phyloP scores from a whole-genome alignment of 2,113 vertebrate species.

The Anas platyrhynchos region DNA sequence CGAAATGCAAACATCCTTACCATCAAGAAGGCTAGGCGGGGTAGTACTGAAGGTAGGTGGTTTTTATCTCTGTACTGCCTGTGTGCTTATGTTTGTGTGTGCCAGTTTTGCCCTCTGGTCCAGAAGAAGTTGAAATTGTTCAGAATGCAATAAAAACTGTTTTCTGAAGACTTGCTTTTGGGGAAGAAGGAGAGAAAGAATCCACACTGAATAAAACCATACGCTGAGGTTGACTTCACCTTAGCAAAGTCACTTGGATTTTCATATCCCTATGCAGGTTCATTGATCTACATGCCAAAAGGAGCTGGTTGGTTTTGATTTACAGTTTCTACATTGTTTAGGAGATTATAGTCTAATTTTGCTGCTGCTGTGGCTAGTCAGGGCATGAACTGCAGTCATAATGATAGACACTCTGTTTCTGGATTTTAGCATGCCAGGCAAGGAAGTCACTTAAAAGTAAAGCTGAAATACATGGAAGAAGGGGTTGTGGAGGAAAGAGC shows the following conservation, averaged over 20 bases:
- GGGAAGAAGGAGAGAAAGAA: background rate
- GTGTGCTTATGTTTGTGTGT: background rate
- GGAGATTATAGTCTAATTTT: conserved; percentile 56
- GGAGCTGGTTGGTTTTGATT: conserved; percentile 38
- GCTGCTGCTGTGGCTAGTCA: conserved; percentile 43
- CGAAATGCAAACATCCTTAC: conserved; percentile 39
- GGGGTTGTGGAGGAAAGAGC: background rate
- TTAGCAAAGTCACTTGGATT: conserved; percentile 11
- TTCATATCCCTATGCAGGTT: background rate
- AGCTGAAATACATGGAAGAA: conserved; percentile 48
- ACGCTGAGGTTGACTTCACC: background rate
- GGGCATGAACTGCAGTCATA: conserved; percentile 48
- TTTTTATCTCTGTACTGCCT: conserved; percentile 19
- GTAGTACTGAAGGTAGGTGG: conserved; percentile 15
- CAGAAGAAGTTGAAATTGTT: background rate
- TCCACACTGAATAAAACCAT: conserved; percentile 7
- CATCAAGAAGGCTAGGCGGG: background rate
- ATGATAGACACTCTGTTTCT: conserved; percentile 35
- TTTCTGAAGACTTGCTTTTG: background rate
- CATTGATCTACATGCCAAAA: conserved; percentile 46
- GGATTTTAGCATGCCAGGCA: conserved; percentile 45
- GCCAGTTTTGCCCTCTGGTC: background rate
- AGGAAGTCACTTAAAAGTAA: conserved; percentile 63
- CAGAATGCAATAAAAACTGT: background rate
- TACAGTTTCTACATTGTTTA: conserved; percentile 64